Evolutionary conservation across 2,797 vertebrate species (phyloP).

Genomic region (Liasis olivaceus): DNA sequence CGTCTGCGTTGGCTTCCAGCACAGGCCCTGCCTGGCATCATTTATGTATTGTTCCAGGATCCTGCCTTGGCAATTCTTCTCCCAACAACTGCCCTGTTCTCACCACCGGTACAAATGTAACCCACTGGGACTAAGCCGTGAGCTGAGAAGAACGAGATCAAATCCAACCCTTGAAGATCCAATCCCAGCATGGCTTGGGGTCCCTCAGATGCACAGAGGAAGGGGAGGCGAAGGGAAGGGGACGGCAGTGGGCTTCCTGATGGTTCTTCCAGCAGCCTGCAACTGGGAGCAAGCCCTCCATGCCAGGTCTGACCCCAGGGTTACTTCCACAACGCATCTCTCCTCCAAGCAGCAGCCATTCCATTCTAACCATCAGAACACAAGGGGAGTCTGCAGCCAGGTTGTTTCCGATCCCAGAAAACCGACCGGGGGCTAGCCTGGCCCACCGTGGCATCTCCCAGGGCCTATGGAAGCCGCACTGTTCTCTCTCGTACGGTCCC

Average conservation of each 20-base stretch:
- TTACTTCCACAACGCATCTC: neutral
- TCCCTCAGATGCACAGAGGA: neutral
- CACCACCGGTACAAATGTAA: neutral
- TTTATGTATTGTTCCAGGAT: neutral
- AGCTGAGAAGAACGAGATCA: neutral
- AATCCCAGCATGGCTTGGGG: accelerated
- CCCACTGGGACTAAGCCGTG: neutral
- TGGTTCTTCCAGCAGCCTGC: neutral
- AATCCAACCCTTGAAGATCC: neutral
- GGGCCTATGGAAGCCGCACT: neutral
- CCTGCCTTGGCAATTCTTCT: neutral
- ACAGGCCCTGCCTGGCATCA: slow-evolving; percentile 10
- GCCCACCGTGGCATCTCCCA: neutral
- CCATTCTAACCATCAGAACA: accelerated
- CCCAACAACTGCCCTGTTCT: neutral
- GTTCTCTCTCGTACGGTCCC: neutral
- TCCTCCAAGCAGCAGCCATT: neutral
- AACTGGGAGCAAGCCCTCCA: neutral
- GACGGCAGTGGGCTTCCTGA: neutral
- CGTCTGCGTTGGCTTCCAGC: slow-evolving; percentile 39
- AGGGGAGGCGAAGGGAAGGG: accelerated
- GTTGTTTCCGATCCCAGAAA: accelerated
- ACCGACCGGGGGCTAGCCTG: neutral
- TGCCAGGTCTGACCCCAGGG: neutral
- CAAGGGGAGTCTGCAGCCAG: neutral